Evolutionary conservation across 2,113 vertebrate genomes (phyloP), one percentile per base, ranked within the genome.

Genomic region (Prolemur simus): DNA sequence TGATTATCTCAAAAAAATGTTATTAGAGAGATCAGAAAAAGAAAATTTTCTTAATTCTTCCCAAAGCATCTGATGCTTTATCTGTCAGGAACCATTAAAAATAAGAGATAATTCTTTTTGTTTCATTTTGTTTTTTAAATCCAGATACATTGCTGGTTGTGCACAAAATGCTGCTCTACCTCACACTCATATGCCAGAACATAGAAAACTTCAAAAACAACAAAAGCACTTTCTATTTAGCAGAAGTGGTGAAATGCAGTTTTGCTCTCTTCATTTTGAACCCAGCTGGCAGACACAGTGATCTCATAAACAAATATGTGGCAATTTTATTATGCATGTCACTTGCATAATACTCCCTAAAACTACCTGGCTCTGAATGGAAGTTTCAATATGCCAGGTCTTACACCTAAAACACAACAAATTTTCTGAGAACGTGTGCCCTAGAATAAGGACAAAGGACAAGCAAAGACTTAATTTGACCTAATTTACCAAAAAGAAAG

Each of bases 251-350:
- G n/a, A 88, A 95, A 83, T 42, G 42, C 5, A 49, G 45, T 63
- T 42, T 74, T 49, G 23, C 25, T 91, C 66, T 73, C 64, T 66
- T 87, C 29, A 17, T 91, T 95, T 60, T 49, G 23, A 80, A 89
- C 37, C 5, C 25, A 80, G 37, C 42, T 95, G 80, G 74, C 54
- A 93, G 95, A 89, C 42, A 73, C 23, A 63, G 47, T 21, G 45
- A 91, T 83, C 92, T 96, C 89, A 93, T 83, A 87, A 96, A 69
- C 89, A 96, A 97, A 76, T 32, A 6, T 39, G 49, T 87, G 68
- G 77, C 39, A 78, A 56, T 94, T 93, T 77, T 69, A 73, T 52
- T 88, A 66, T 20, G 11, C 21, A 60, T 60, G 49, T 71, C 76
- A 39, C 68, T 89, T 88, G 20, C 92, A n/a, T n/a, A n/a, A n/a